Conservation (phyloP, 1,140 invertebrate species). For the Mya arenaria region DNA sequence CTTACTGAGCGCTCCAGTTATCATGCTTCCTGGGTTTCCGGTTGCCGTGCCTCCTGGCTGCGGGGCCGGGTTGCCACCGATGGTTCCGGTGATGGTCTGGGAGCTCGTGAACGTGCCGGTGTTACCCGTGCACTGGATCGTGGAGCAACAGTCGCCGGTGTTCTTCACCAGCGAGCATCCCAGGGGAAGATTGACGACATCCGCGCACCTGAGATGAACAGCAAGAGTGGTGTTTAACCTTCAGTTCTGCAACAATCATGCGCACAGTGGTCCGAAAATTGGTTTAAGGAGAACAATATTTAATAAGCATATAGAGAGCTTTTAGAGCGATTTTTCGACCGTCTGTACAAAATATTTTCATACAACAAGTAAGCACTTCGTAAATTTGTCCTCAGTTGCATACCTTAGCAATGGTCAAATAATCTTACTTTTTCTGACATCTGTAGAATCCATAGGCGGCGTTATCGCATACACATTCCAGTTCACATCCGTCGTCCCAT, state of each 20-base stretch:
- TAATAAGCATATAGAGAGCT: too few relatives aligned
- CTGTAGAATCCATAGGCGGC: constrained; percentile 55
- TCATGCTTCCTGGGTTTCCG: constrained; percentile 23
- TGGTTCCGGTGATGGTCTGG: constrained; percentile 28
- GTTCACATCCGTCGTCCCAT: constrained; percentile 73
- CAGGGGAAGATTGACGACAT: constrained; percentile 46
- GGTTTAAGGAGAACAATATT: too few relatives aligned
- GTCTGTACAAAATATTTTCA: too few relatives aligned
- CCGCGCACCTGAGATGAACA: constrained; percentile 38
- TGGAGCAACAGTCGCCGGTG: constrained; percentile 43
- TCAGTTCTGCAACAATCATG: too few relatives aligned
- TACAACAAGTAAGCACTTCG: too few relatives aligned
- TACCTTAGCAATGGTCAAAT: too few relatives aligned
- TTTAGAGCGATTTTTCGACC: too few relatives aligned
- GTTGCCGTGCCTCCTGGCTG: constrained; percentile 33
- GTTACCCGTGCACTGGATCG: constrained; percentile 33
- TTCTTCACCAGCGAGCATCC: constrained; percentile 36
- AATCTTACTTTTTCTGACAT: constrained; percentile 46
- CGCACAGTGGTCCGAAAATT: too few relatives aligned
- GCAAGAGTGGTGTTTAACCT: too few relatives aligned
- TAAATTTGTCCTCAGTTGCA: too few relatives aligned
- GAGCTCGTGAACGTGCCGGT: constrained; percentile 49
- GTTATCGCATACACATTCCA: constrained; percentile 66
- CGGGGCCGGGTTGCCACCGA: constrained; percentile 55
- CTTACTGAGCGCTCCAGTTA: too few relatives aligned